Evolutionary conservation across 2,888 invertebrate species (phyloP), one percentile per base, ranked within the genome.

Genomic region (Apamea epomidion): DNA sequence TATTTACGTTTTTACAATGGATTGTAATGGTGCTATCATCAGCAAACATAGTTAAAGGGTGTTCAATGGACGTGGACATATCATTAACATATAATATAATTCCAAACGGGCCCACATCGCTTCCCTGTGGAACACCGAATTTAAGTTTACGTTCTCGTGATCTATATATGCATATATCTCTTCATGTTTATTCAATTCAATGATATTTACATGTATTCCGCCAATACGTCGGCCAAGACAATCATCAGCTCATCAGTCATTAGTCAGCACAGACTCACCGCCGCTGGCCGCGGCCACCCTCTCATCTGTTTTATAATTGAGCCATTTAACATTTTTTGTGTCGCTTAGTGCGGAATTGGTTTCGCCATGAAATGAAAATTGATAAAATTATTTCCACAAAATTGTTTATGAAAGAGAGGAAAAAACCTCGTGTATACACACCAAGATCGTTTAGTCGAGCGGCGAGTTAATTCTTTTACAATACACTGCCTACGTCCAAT

Each of bases 401-500:
- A 89, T 89, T 86, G 84, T 89, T 90, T 88, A 89, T 87, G 87
- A 92, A 90, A 90, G 87, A 89, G 87, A 84, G 81, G n/a, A 73
- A 86, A 87, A 89, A 87, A 86, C 64, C 51, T 78, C 70, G 58
- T 70, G 32, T 68, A 80, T 76, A 83, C 73, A 84, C 54, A 74
- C 69, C 29, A 51, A 78, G 76, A 83, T 76, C 80, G 83, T 87
- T 90, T 86, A 93, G 92, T 89, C 89, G 92, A 90, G 87, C 88
- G 92, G 91, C 91, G 91, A 90, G 91, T 94, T 94, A 94, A 95
- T 95, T 95, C 94, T 94, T 93, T 93, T 93, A 95, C 95, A 96
- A 96, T 95, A 94, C 94, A 91, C 93, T 93, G 94, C 92, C 93
- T 93, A 94, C 94, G 95, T 96, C 95, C 96, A 96, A 96, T 96